Evolutionary conservation across 2,113 vertebrate species (phyloP).

Genomic region (Pardalotus punctatus): DNA sequence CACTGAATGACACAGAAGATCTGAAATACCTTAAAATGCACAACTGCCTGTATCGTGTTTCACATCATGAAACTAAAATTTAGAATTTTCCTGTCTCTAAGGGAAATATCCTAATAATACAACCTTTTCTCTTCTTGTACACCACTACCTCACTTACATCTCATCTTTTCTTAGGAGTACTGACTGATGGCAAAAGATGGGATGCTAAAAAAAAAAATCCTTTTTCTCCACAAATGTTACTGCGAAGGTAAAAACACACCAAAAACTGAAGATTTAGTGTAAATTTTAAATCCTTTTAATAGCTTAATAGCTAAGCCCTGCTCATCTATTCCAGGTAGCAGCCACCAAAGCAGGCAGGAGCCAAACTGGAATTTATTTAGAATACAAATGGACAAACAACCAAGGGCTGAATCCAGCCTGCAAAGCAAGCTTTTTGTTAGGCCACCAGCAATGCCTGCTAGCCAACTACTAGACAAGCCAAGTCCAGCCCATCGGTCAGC

Average conservation of each 20-base stretch:
- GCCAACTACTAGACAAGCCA: not conserved
- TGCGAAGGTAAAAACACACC: not conserved
- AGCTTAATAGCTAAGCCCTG: not conserved
- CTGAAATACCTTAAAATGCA: not conserved
- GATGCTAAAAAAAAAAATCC: not conserved
- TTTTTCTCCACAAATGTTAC: not conserved
- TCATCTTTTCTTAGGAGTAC: not conserved
- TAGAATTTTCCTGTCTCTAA: not conserved
- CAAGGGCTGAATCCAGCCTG: not conserved
- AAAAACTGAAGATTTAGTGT: not conserved
- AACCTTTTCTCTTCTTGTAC: not conserved
- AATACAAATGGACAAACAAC: not conserved
- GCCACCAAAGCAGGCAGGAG: not conserved
- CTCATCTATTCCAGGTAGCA: not conserved
- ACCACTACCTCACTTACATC: not conserved
- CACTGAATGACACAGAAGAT: not conserved
- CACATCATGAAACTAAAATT: not conserved
- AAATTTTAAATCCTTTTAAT: not conserved
- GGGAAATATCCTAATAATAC: not conserved
- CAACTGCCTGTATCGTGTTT: rapidly evolving
- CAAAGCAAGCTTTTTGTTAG: constrained; percentile 26
- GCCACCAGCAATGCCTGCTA: not conserved
- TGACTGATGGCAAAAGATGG: not conserved
- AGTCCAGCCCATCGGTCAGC: not conserved
- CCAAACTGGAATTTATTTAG: constrained; percentile 5